Base-by-base conservation (phyloP, 1,140 invertebrate species). In the Atta colombica region DNA sequence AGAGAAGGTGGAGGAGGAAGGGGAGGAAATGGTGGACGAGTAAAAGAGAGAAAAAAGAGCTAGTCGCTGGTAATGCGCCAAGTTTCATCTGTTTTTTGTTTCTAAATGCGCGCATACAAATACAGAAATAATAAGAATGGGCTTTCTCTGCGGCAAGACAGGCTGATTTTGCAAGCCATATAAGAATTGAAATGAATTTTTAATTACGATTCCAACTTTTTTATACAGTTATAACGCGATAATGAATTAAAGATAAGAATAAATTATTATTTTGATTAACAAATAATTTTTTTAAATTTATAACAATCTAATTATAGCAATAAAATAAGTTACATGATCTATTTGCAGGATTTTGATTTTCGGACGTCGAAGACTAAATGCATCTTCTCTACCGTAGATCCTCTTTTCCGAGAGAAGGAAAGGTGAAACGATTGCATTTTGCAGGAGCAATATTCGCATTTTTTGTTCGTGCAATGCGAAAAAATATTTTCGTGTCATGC, bases 11-110 rank as follows among this genome's bases (percentile, higher is more conserved):
- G 25, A 18, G 55, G 8, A 10, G n/a, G 58, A 6, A n/a, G n/a
- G 45, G 18, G 28, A 8, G 55, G 65, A 55, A 21, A n/a, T 10
- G 10, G 16, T 39, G 35, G 31, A 45, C 16, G 49, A 10, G 28
- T 49, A 10, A 39, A 16, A n/a, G 71, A 39, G 21, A n/a, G 71
- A 12, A 55, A 58, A 25, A 49, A 35, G 31, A 60, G 31, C 77
- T 31, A 53, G 31, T 84, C 88, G 31, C 77, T 90, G 89, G 74
- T 58, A 55, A 35, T 18, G 60, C 61, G 89, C 88, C 88, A 90
- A 72, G 60, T 77, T 65, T 66, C 63, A 35, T 12, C 66, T 82
- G 5, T 51, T 75, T 84, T 75, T 72, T 31, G 25, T 18, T 25
- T 25, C 5, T 49, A 82, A 60, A 82, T 25, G 35, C 16, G 65